Evolutionary conservation across 1,140 invertebrate species (phyloP).

Genomic region (Drosophila mojavensis): DNA sequence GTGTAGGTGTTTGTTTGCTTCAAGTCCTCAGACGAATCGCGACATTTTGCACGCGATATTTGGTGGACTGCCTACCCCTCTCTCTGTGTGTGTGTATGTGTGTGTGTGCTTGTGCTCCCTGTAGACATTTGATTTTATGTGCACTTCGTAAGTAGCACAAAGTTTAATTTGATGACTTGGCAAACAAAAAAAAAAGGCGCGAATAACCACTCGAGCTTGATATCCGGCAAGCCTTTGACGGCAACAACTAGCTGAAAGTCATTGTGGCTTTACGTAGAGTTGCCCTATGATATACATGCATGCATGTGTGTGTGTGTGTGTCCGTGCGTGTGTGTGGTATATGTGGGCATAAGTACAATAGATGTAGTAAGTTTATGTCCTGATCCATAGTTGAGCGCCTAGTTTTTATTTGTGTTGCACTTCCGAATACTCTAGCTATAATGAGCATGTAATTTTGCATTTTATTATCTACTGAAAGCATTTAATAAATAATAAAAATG

Average conservation of each 20-base stretch:
- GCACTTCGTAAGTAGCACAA: slow-evolving; percentile 36
- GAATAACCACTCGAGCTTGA: slow-evolving; percentile 10
- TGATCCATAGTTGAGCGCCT: too few relatives aligned
- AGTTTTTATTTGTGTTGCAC: too few relatives aligned
- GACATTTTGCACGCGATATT: slow-evolving; percentile 50
- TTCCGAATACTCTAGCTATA: too few relatives aligned
- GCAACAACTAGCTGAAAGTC: not conserved
- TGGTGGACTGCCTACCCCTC: not conserved
- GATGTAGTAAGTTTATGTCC: too few relatives aligned
- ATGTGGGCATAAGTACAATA: too few relatives aligned
- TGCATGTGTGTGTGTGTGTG: not conserved
- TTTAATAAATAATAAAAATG: too few relatives aligned
- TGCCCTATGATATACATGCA: too few relatives aligned
- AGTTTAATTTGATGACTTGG: slow-evolving; percentile 47
- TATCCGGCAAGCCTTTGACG: slow-evolving; percentile 1
- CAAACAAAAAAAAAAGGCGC: slow-evolving; percentile 28
- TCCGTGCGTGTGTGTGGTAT: not conserved
- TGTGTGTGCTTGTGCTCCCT: not conserved
- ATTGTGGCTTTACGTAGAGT: not conserved
- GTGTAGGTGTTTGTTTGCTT: slow-evolving; percentile 67
- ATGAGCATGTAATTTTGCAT: too few relatives aligned
- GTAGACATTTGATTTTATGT: slow-evolving; percentile 44
- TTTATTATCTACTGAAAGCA: too few relatives aligned
- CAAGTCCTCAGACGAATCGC: slow-evolving; percentile 38
- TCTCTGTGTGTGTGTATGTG: too few relatives aligned